Evolutionary conservation across 2,888 invertebrate genomes (phyloP).

Genomic region (Orchesellides sinensis): DNA sequence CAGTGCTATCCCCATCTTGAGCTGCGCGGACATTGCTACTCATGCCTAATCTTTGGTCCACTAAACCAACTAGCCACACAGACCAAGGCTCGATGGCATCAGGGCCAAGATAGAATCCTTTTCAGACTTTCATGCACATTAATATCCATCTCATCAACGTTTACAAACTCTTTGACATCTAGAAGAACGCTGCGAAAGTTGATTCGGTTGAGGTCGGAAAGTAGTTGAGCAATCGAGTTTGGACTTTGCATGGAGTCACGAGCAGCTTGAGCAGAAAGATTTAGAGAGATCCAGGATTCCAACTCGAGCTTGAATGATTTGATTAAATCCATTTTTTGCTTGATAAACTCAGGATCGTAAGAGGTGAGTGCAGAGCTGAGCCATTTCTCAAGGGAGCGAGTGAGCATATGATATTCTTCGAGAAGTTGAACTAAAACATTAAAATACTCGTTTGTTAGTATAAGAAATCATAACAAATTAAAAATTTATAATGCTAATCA

Average conservation of each 20-base stretch:
- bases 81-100: slow-evolving; percentile 60
- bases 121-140: slow-evolving; percentile 57
- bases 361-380: not conserved
- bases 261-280: slow-evolving; percentile 37
- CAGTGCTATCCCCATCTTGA: slow-evolving; percentile 36
- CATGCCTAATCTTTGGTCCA: slow-evolving; percentile 45
- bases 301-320: slow-evolving; percentile 42
- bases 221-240: slow-evolving; percentile 50
- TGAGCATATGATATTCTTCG: slow-evolving; percentile 49
- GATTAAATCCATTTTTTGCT: slow-evolving; percentile 32
- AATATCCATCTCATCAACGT: slow-evolving; percentile 54
- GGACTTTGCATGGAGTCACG: slow-evolving; percentile 57
- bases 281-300: slow-evolving; percentile 46
- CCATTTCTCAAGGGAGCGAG: not conserved
- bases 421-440: slow-evolving; percentile 41
- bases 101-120: slow-evolving; percentile 43
- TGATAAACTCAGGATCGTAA: slow-evolving; percentile 24
- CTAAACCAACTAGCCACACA: slow-evolving; percentile 49
- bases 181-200: slow-evolving; percentile 47
- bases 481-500: not conserved
- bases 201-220: slow-evolving; percentile 53
- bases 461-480: not conserved
- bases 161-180: slow-evolving; percentile 54
- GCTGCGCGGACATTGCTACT: slow-evolving; percentile 27
- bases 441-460: too few species aligned